Conservation (phyloP, 2,797 vertebrate species). For the Eulemur albifrons region DNA sequence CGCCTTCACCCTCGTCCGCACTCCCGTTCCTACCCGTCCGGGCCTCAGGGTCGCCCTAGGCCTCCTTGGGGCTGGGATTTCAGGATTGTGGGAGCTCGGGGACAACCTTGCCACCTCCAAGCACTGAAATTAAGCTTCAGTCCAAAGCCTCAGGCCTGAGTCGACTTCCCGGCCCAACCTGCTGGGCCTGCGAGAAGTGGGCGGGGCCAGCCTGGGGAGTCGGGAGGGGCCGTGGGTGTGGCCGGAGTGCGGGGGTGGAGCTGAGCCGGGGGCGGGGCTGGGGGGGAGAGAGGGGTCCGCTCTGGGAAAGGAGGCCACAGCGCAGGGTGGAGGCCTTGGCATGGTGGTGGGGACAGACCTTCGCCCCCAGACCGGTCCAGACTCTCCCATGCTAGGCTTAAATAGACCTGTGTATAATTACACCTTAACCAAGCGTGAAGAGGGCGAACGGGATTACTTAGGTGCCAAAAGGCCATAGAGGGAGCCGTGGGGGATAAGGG, state of each 20-base stretch:
- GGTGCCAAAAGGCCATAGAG: neutral
- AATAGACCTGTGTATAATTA: neutral
- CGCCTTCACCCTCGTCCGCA: neutral
- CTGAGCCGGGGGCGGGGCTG: fast-evolving
- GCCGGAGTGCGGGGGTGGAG: fast-evolving
- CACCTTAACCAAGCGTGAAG: neutral
- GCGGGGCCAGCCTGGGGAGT: neutral
- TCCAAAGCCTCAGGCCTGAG: neutral
- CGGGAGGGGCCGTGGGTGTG: neutral
- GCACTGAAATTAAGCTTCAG: neutral
- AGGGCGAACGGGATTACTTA: neutral
- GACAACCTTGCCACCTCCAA: neutral
- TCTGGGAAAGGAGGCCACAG: neutral
- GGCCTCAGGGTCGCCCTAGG: neutral
- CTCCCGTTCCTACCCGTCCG: fast-evolving
- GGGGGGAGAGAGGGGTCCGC: neutral
- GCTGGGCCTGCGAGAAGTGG: fast-evolving
- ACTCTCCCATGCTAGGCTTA: neutral
- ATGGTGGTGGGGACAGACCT: neutral
- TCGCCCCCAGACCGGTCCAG: neutral
- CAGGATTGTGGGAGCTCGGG: neutral
- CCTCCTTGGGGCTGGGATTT: neutral
- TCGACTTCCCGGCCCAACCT: neutral
- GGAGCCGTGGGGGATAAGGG: neutral
- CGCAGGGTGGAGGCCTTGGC: neutral